phyloP scores from a whole-genome alignment of 23 tunicate species.

The Ascidia mentula region DNA sequence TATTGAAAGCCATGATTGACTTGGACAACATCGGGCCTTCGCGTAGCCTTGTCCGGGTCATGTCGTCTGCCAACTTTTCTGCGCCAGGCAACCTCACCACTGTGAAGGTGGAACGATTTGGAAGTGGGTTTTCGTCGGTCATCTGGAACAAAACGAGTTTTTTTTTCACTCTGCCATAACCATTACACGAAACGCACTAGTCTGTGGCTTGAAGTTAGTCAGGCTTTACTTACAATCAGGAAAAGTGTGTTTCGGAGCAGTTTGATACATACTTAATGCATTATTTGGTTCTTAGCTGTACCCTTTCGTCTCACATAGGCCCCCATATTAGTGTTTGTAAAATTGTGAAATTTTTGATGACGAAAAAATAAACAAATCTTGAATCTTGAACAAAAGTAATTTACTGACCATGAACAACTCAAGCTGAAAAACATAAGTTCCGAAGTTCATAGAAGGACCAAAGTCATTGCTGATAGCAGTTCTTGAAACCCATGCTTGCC shows the following conservation, averaged over 20 bases:
- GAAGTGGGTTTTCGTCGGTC: slow-evolving; percentile 97
- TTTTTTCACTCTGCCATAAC: no score
- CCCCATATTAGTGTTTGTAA: no score
- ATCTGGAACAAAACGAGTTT: slow-evolving; percentile 62
- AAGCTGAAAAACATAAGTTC: slow-evolving; percentile 72
- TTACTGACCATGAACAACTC: slow-evolving; percentile 81
- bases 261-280: no score
- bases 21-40: slow-evolving; percentile 85
- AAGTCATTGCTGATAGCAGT: slow-evolving; percentile 62
- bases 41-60: slow-evolving; percentile 63
- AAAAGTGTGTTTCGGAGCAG: no score
- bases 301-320: no score
- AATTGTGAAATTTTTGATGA: no score
- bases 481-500: slow-evolving; percentile 88
- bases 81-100: slow-evolving; percentile 81
- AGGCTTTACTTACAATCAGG: no score
- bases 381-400: neutral
- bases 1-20: slow-evolving; percentile 76
- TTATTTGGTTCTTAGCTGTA: no score
- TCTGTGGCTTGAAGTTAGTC: no score
- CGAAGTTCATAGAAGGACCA: slow-evolving; percentile 71
- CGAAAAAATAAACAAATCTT: no score
- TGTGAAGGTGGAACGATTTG: slow-evolving; percentile 84
- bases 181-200: no score
- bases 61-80: slow-evolving; percentile 86